phyloP scores from a whole-genome alignment of 2,888 invertebrate genomes.

The Magallana nippona region DNA sequence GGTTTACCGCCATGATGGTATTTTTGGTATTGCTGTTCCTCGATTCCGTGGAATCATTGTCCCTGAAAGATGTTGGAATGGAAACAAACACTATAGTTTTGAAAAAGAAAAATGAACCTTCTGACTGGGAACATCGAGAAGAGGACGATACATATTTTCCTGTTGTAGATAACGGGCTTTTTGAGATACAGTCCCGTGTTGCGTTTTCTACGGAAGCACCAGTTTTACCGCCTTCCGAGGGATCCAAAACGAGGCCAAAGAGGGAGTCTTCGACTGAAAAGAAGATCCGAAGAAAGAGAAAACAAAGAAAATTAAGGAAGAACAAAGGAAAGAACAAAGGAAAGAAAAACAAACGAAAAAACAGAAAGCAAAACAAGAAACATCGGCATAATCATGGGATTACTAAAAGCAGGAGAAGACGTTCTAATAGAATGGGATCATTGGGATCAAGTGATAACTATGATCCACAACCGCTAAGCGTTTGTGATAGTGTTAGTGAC shows the following conservation, averaged over 20 bases:
- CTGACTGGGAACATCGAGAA: conserved; percentile 45
- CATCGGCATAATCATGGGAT: conserved; percentile 42
- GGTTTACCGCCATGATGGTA: neutral
- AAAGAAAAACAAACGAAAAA: neutral
- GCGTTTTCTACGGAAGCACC: conserved; percentile 44
- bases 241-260: neutral
- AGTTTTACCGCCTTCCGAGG: conserved; percentile 44
- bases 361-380: neutral
- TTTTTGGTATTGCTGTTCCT: neutral
- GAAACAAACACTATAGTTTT: neutral
- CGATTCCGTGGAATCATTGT: neutral
- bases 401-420: conserved; percentile 38
- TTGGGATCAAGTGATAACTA: neutral
- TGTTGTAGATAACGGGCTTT: conserved; percentile 23
- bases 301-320: conserved; percentile 8
- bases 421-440: conserved; percentile 41
- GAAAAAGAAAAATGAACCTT: neutral
- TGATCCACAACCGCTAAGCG: conserved; percentile 36
- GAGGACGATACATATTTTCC: conserved; percentile 47
- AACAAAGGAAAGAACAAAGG: conserved; percentile 37
- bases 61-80: neutral
- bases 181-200: conserved; percentile 43
- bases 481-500: conserved; percentile 48
- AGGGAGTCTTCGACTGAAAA: neutral
- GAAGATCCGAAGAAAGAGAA: neutral